These are phyloP conservation scores for Drosophila erecta DNA, from an alignment of 1,140 invertebrate genomes.

Conservation along the genomic window DNA sequence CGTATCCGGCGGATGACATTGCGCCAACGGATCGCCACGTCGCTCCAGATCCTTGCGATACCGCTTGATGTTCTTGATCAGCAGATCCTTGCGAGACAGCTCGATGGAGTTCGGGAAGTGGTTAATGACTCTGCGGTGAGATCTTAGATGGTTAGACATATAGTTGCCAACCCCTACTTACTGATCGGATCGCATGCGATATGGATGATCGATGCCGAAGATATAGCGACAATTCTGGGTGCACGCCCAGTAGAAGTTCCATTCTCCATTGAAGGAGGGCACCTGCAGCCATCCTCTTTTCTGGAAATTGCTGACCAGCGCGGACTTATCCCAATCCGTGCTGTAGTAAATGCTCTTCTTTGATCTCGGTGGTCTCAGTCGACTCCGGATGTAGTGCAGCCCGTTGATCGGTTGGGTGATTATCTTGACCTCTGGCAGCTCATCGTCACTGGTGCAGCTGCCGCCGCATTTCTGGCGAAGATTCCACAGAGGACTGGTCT, in stretches of 20 bases:
- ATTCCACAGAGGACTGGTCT: constrained; percentile 5
- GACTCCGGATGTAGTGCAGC: constrained; percentile 8
- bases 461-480: constrained; percentile 1
- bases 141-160: neutral
- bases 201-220: constrained; percentile 69
- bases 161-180: constrained; percentile 26
- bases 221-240: constrained; percentile 69
- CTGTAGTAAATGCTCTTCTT: constrained; percentile 46
- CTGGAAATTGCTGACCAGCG: constrained; percentile 53
- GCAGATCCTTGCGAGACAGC: constrained; percentile 95
- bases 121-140: constrained; percentile 88
- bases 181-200: constrained; percentile 75
- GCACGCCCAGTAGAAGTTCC: constrained; percentile 72
- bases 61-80: constrained; percentile 98
- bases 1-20: constrained; percentile 86
- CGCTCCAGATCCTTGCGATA: constrained; percentile 96
- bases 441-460: constrained; percentile 7
- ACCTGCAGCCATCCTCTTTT: constrained; percentile 65
- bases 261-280: constrained; percentile 52
- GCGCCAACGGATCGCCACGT: constrained; percentile 94
- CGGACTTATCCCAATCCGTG: constrained; percentile 59
- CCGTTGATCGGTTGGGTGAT: neutral
- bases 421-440: neutral
- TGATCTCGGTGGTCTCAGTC: neutral
- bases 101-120: constrained; percentile 98